Base-by-base conservation (phyloP, 1,140 invertebrate genomes). In the Lasaia peninsularis region DNA sequence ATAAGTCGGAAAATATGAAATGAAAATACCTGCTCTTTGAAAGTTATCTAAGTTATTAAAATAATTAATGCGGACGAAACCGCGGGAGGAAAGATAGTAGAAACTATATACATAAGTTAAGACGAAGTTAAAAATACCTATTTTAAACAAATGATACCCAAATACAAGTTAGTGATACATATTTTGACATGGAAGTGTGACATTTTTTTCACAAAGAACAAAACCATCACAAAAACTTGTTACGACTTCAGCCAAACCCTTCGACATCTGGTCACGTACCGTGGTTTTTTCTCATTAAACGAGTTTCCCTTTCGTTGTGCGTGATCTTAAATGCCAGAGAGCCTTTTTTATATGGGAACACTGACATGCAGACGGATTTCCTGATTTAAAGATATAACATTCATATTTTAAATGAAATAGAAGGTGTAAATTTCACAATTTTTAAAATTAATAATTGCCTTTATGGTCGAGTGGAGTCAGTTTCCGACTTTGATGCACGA, bases 231-330 rank as follows among this genome's bases (percentile, higher is more conserved):
- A 33, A 52, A 33, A 52, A 52, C 28, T 28, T 52, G 35, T 37
- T 52, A 50, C 52, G 31, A 32, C 57, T 12, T 28, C 37, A 21
- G 28, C 34, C 52, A 21, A 14, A 21, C 52, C 48, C 40, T 49
- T 24, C n/a, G 28, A 12, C 14, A 21, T 57, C 48, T 24, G 56
- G 28, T 53, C 57, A 61, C 58, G 54, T 60, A 32, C 6, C 11
- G 21, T 58, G 18, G 16, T 60, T 69, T 69, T 69, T 65, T 28
- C 31, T 21, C 33, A 49, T 12, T 33, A 18, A 34, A 32, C 57
- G 52, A 32, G 60, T 69, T 69, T 69, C 67, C 55, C 67, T 69
- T 66, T 69, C 67, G 63, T 56, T 28, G 63, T 61, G 67, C 67
- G 67, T 69, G 67, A 69, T 48, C 52, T 51, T 16, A 31, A 53